phyloP scores from a whole-genome alignment of 2,113 vertebrate species.

The Campylomormyrus numenius region DNA sequence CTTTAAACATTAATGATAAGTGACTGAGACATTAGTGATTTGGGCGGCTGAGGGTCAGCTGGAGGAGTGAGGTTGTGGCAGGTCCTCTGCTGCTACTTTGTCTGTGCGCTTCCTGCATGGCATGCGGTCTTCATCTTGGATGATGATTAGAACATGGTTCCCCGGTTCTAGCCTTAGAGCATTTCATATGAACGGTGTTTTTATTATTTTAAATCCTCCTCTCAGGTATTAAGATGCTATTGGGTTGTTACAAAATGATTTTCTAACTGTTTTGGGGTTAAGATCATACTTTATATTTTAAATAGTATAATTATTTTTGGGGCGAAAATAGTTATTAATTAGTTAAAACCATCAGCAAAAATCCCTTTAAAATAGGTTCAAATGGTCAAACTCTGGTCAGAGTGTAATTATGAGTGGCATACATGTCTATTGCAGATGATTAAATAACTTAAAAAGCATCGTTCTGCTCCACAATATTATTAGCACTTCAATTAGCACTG shows the following conservation, averaged over 20 bases:
- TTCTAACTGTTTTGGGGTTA: no score
- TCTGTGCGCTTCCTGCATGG: background rate
- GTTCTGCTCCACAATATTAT: background rate
- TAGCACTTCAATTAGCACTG: background rate
- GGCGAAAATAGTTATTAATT: background rate
- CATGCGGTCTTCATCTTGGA: background rate
- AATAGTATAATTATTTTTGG: background rate
- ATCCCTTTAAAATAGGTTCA: background rate
- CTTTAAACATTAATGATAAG: background rate
- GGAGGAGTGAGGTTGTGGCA: background rate
- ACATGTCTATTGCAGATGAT: background rate
- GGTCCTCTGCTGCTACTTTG: background rate
- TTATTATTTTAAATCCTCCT: background rate
- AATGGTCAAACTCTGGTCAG: background rate
- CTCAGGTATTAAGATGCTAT: background rate
- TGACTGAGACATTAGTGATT: background rate
- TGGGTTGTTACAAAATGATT: no score
- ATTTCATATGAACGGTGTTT: background rate
- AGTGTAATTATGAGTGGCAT: background rate
- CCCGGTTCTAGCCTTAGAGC: background rate
- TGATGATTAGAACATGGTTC: background rate
- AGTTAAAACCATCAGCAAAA: background rate
- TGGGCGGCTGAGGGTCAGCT: background rate
- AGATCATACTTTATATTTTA: background rate
- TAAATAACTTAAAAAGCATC: background rate